A percentile compares a stretch with the other conserved stretches of the same genome.
These are phyloP conservation scores for Salpingus planirostris DNA, from an alignment of 2,888 invertebrate genomes.

Conservation along the genomic window DNA sequence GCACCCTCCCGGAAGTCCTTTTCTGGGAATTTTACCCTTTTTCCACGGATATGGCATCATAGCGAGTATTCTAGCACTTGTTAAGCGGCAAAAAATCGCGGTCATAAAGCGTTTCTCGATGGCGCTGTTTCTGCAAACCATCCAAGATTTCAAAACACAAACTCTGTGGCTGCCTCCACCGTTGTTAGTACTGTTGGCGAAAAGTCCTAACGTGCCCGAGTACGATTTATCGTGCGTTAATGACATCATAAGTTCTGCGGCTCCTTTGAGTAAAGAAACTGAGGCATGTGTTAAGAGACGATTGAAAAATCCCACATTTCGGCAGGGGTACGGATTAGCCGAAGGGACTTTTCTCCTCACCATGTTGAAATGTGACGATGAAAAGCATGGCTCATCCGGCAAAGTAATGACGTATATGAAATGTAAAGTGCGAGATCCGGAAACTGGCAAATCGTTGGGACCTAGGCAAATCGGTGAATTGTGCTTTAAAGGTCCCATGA, in stretches of 20 bases:
- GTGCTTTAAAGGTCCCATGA: background rate
- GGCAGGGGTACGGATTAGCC: conserved; percentile 69
- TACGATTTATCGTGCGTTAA: conserved; percentile 63
- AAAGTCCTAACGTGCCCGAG: conserved; percentile 62
- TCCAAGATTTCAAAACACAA: conserved; percentile 58
- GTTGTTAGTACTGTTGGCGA: conserved; percentile 68
- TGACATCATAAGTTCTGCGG: conserved; percentile 64
- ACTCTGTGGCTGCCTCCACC: conserved; percentile 68
- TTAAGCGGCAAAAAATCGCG: conserved; percentile 10
- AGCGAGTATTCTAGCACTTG: too few species aligned
- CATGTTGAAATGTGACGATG: conserved; percentile 28
- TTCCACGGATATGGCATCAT: too few species aligned
- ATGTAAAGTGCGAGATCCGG: background rate
- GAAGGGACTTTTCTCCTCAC: conserved; percentile 56
- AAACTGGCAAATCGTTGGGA: background rate
- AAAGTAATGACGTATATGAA: background rate
- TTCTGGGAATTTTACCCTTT: too few species aligned
- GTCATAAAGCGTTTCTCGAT: conserved; percentile 17
- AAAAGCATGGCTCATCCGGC: background rate
- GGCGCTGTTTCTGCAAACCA: conserved; percentile 54
- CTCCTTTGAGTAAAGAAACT: conserved; percentile 63
- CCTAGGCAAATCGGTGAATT: background rate
- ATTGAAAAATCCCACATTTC: conserved; percentile 47
- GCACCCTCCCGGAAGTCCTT: conserved; percentile 8
- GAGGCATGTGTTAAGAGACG: conserved; percentile 46